Evolutionary conservation across 2,113 vertebrate species (phyloP).

Genomic region (Sinocyclocheilus grahami): DNA sequence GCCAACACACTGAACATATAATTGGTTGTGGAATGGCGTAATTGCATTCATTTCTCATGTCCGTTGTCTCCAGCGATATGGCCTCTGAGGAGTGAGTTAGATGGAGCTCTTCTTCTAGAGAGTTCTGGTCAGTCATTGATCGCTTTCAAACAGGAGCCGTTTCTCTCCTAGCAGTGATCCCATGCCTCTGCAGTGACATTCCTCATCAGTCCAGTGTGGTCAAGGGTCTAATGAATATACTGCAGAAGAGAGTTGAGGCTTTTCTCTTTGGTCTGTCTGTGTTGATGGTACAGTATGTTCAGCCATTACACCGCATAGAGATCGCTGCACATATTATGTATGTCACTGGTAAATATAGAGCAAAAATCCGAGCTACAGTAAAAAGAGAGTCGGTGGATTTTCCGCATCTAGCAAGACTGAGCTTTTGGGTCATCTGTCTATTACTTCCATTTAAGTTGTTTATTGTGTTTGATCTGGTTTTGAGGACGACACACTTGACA

Average conservation of each 20-base stretch:
- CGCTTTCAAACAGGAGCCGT: not conserved
- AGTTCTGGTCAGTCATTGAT: conserved; percentile 1
- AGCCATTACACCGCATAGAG: not conserved
- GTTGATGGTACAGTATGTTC: not conserved
- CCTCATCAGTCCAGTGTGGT: not conserved
- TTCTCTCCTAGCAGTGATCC: not conserved
- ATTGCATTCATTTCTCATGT: conserved; percentile 75
- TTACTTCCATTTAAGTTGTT: too few relatives aligned
- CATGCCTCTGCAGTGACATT: not conserved
- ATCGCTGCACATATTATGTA: not conserved
- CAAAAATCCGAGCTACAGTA: not conserved
- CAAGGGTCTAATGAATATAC: not conserved
- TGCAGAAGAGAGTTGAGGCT: not conserved
- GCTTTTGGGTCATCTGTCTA: not conserved
- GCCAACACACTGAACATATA: conserved; percentile 59
- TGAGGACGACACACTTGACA: too few relatives aligned
- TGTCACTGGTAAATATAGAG: not conserved
- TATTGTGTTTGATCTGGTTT: too few relatives aligned
- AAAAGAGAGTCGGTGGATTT: not conserved
- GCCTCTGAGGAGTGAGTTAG: conserved; percentile 47
- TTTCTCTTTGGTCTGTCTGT: not conserved
- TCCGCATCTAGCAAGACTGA: not conserved
- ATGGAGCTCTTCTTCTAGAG: not conserved
- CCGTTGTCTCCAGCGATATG: conserved; percentile 41
- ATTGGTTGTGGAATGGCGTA: conserved; percentile 72